Percentiles rank a stretch among this genome's conserved stretches.
phyloP scores from a whole-genome alignment of 37 sponge, comb jelly and placozoan species.

The Ephydatia muelleri region DNA sequence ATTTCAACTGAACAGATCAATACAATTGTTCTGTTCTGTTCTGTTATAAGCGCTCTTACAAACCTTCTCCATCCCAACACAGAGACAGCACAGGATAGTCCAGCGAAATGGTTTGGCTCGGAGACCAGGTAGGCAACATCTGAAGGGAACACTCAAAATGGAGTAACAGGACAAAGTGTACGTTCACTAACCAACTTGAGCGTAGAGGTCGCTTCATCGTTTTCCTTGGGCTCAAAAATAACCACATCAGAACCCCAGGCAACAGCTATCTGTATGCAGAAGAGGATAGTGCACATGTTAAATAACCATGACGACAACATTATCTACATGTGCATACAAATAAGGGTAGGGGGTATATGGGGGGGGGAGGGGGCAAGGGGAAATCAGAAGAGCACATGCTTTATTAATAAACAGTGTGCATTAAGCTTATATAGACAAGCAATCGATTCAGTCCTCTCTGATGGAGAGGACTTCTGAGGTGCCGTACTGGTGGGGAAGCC shows the following conservation, averaged over 20 bases:
- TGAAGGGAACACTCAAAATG: neutral
- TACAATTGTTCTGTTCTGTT: too few relatives aligned
- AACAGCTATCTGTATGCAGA: constrained; percentile 56
- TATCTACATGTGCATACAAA: too few relatives aligned
- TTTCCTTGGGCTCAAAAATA: constrained; percentile 57
- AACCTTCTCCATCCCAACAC: constrained; percentile 59
- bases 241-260: constrained; percentile 65
- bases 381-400: too few relatives aligned
- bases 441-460: too few relatives aligned
- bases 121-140: constrained; percentile 11
- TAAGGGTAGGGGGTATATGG: too few relatives aligned
- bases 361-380: too few relatives aligned
- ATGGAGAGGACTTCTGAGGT: too few relatives aligned
- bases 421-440: too few relatives aligned
- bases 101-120: constrained; percentile 25
- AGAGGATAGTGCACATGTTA: neutral
- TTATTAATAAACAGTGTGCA: too few relatives aligned
- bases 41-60: too few relatives aligned
- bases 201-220: constrained; percentile 6
- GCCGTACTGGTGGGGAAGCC: too few relatives aligned
- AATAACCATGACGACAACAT: neutral
- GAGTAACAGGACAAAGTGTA: constrained; percentile 30
- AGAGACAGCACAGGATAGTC: constrained; percentile 27
- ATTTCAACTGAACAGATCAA: too few relatives aligned
- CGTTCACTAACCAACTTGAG: constrained; percentile 8